Conservation (phyloP, 1,140 invertebrate species). For the Oncopodura yosiiana region DNA sequence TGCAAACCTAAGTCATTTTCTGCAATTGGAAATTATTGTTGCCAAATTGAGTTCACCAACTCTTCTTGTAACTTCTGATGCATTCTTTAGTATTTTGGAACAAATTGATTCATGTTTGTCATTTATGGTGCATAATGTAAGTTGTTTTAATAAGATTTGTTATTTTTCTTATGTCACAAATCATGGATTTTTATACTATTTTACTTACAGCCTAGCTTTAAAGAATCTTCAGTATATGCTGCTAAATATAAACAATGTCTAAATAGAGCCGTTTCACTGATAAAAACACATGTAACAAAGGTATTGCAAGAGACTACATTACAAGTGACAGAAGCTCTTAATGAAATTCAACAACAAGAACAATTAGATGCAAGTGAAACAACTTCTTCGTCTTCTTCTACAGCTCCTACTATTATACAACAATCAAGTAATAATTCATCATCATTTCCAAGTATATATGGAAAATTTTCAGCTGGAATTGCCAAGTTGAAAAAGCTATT, state of each 20-base stretch:
- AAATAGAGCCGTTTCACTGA: conserved; percentile 63
- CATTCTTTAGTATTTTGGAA: conserved; percentile 66
- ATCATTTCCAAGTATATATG: conserved; percentile 76
- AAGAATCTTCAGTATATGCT: conserved; percentile 59
- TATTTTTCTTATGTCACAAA: conserved; percentile 14
- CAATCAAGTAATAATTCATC: too few relatives aligned
- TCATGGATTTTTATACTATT: conserved; percentile 30
- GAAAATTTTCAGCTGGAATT: conserved; percentile 82
- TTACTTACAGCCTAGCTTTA: conserved; percentile 51
- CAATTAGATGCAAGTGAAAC: conserved; percentile 35
- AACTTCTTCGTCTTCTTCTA: too few relatives aligned
- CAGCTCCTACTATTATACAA: too few relatives aligned
- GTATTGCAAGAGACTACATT: conserved; percentile 66
- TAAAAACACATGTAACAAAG: conserved; percentile 62
- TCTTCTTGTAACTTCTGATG: conserved; percentile 68
- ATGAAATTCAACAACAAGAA: conserved; percentile 36
- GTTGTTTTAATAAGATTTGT: conserved; percentile 36
- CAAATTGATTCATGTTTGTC: conserved; percentile 78
- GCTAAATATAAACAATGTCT: conserved; percentile 70
- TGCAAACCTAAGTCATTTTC: conserved; percentile 71
- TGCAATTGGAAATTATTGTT: conserved; percentile 67
- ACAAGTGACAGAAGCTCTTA: conserved; percentile 47
- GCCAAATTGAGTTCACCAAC: conserved; percentile 68
- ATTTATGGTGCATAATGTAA: conserved; percentile 73
- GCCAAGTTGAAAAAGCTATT: conserved; percentile 71